A percentile compares a stretch with the other conserved stretches of the same genome.
These are phyloP conservation scores for Linurgus olivaceus DNA, from an alignment of 2,797 vertebrate species.

Conservation along the genomic window DNA sequence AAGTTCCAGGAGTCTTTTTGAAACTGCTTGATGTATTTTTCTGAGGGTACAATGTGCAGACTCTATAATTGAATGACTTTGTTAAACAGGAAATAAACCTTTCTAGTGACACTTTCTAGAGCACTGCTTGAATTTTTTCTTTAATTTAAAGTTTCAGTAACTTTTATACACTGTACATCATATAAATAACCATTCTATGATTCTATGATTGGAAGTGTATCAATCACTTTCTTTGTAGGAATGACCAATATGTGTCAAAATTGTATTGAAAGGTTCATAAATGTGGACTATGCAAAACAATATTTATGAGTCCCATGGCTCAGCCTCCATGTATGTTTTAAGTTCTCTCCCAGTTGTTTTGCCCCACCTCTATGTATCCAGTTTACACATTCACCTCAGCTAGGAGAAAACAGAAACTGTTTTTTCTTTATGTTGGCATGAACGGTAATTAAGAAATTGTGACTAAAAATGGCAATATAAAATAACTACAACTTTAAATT, in stretches of 20 bases:
- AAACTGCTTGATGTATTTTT: not conserved
- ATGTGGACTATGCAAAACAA: not conserved
- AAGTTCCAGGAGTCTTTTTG: not conserved
- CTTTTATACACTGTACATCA: not conserved
- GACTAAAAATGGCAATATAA: not conserved
- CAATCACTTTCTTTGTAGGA: not conserved
- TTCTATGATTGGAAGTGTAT: not conserved
- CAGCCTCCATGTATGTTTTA: not conserved
- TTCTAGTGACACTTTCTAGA: not conserved
- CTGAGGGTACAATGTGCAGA: not conserved
- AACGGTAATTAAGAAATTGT: not conserved
- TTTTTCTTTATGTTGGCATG: not conserved
- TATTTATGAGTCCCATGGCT: not conserved
- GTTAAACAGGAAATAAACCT: not conserved
- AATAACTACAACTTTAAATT: not conserved
- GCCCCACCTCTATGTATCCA: rapidly evolving
- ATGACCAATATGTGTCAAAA: not conserved
- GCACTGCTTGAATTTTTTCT: not conserved
- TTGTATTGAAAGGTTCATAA: not conserved
- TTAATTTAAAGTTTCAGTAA: not conserved
- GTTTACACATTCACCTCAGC: not conserved
- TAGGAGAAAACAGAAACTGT: not conserved
- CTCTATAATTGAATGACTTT: not conserved
- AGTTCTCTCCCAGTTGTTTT: not conserved
- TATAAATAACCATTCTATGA: not conserved